Percentiles rank a stretch among this genome's conserved stretches.
phyloP scores from a whole-genome alignment of 2,797 vertebrate genomes.

The Pipistrellus pygmaeus region DNA sequence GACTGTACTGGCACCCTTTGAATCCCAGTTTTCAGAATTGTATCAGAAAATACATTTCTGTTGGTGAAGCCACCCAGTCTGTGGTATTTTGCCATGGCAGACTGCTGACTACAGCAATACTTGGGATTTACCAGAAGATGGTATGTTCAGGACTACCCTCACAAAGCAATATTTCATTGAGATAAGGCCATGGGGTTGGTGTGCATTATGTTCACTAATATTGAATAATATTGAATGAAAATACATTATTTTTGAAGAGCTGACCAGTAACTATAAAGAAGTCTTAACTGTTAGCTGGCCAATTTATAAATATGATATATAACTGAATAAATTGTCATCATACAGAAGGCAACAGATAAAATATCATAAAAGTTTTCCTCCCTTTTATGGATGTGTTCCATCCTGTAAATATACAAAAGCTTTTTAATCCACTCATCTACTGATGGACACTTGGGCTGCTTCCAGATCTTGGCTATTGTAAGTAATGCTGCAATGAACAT shows the following conservation, averaged over 20 bases:
- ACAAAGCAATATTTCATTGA: not conserved
- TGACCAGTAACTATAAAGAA: not conserved
- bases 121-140: not conserved
- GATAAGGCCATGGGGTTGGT: accelerated
- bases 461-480: not conserved
- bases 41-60: not conserved
- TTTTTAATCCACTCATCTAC: not conserved
- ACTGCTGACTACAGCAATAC: not conserved
- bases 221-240: not conserved
- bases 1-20: not conserved
- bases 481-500: not conserved
- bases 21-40: not conserved
- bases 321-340: not conserved
- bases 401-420: not conserved
- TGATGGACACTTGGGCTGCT: not conserved
- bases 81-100: not conserved
- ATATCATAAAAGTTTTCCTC: not conserved
- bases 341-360: not conserved
- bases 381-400: not conserved
- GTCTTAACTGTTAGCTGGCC: not conserved
- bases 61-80: not conserved
- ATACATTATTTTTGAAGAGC: not conserved
- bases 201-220: not conserved
- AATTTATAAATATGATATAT: not conserved
- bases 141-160: not conserved